phyloP scores from a whole-genome alignment of 2,113 vertebrate species.

The Heterotis niloticus region DNA sequence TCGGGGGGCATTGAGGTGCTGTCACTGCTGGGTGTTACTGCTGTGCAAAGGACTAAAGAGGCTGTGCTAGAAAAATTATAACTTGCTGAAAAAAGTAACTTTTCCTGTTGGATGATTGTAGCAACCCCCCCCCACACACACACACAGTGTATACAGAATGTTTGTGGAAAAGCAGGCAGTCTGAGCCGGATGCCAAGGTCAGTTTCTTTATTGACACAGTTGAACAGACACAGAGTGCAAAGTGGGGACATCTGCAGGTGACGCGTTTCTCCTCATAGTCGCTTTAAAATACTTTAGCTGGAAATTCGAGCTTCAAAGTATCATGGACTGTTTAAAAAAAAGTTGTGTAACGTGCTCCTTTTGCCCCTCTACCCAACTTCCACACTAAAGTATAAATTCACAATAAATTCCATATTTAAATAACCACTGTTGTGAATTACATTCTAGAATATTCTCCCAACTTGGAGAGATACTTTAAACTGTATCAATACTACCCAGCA shows the following conservation, averaged over 20 bases:
- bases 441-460: not conserved
- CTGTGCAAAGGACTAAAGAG: no score
- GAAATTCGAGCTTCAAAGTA: not conserved
- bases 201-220: constrained; percentile 15
- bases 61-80: no score
- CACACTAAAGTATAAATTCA: constrained; percentile 1
- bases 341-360: not conserved
- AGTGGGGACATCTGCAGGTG: constrained; percentile 3
- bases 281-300: not conserved
- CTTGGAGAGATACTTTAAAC: not conserved
- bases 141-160: no score
- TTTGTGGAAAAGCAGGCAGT: no score
- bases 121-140: no score
- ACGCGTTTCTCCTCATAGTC: not conserved
- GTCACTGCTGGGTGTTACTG: no score
- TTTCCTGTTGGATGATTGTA: no score
- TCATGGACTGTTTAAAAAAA: constrained; percentile 2
- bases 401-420: not conserved
- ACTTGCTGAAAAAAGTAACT: no score
- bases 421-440: not conserved
- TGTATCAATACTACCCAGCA: not conserved
- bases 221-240: constrained; percentile 15
- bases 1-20: no score
- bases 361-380: not conserved
- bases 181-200: not conserved